These are phyloP conservation scores for Drosophila athabasca DNA, from an alignment of 1,140 invertebrate genomes.

Conservation along the genomic window DNA sequence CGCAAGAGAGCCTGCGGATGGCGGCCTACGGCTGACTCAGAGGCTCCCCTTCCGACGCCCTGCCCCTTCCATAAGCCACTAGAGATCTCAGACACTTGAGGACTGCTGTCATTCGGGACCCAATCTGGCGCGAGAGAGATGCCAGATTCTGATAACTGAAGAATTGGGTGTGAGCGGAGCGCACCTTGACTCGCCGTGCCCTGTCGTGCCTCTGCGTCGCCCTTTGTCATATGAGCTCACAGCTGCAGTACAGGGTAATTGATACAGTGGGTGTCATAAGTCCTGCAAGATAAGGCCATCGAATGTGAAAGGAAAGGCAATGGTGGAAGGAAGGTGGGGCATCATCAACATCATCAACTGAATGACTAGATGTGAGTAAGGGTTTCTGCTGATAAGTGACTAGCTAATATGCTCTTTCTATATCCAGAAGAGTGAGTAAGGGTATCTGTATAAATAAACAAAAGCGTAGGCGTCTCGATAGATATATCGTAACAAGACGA, in stretches of 20 bases:
- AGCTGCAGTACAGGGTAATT: constrained; percentile 49
- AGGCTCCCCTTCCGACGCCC: constrained; percentile 8
- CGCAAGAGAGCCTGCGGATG: constrained; percentile 23
- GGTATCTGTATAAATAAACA: constrained; percentile 65
- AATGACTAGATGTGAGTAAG: constrained; percentile 14
- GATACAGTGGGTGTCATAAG: constrained; percentile 54
- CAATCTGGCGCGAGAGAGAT: constrained; percentile 48
- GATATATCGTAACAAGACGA: constrained; percentile 69
- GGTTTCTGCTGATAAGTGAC: constrained; percentile 12
- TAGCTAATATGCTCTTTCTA: constrained; percentile 8
- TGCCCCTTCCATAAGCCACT: not conserved
- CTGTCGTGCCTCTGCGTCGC: constrained; percentile 46
- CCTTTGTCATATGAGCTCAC: constrained; percentile 57
- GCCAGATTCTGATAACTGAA: constrained; percentile 43
- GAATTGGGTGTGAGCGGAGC: constrained; percentile 31
- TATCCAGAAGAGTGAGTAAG: not conserved
- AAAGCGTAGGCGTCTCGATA: constrained; percentile 60
- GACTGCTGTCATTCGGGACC: constrained; percentile 62
- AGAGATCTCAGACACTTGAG: constrained; percentile 45
- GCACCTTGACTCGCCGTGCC: constrained; percentile 36
- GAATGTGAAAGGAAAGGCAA: constrained; percentile 27
- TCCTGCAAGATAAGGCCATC: constrained; percentile 42
- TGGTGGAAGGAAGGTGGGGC: not conserved
- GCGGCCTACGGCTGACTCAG: constrained; percentile 34
- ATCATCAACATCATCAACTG: no score